Evolutionary conservation across 2,888 invertebrate species (phyloP).

Genomic region (Anthoptus insignis): DNA sequence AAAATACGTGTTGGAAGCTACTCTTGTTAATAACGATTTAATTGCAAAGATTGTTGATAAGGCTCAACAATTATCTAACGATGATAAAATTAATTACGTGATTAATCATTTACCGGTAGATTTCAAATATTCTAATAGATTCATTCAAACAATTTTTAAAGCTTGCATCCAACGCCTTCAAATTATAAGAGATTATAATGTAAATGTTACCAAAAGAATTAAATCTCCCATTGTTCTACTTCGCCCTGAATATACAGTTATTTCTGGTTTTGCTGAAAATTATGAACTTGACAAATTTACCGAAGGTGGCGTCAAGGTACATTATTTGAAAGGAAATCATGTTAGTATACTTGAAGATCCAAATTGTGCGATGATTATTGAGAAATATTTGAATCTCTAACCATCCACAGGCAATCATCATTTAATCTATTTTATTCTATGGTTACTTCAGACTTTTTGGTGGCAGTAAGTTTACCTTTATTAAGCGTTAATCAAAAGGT

Average conservation of each 20-base stretch:
- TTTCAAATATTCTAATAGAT: not conserved
- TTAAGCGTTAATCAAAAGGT: too few species aligned
- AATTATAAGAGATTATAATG: not conserved
- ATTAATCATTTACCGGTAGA: not conserved
- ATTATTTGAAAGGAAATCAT: not conserved
- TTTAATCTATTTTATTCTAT: too few species aligned
- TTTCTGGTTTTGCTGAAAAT: not conserved
- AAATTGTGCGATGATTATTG: not conserved
- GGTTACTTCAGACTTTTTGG: too few species aligned
- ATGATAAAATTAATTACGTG: not conserved
- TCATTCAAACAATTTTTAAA: not conserved
- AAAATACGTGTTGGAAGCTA: not conserved
- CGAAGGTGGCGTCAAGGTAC: not conserved
- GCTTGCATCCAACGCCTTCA: not conserved
- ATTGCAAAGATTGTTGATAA: not conserved
- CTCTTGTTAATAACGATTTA: not conserved
- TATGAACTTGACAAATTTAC: not conserved
- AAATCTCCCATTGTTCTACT: constrained; percentile 1
- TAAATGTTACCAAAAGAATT: not conserved
- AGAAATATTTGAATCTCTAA: not conserved
- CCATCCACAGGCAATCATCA: too few species aligned
- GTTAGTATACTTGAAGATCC: not conserved
- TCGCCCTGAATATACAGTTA: not conserved
- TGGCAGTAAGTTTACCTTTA: too few species aligned
- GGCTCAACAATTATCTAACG: not conserved